Percentiles rank a stretch among this genome's conserved stretches.
These are phyloP conservation scores for Lipophrys pholis DNA, from an alignment of 2,113 vertebrate species.

Conservation along the genomic window DNA sequence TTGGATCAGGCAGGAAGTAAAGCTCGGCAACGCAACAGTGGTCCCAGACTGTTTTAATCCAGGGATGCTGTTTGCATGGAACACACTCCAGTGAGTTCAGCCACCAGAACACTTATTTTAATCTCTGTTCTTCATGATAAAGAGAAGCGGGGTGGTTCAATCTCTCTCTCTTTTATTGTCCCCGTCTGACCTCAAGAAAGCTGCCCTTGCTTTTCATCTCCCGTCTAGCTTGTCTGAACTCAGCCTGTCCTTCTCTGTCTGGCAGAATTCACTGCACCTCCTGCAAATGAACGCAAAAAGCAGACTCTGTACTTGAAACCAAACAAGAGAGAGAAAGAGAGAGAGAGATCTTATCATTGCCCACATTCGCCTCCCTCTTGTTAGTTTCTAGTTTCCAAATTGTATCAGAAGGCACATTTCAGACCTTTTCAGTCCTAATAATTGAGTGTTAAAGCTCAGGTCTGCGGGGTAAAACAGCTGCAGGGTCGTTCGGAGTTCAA, in stretches of 20 bases:
- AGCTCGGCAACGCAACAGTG: not conserved
- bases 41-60: constrained; percentile 5
- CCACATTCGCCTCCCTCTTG: constrained; percentile 5
- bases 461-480: constrained; percentile 1
- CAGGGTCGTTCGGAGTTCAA: not conserved
- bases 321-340: not conserved
- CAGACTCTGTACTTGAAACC: constrained; percentile 16
- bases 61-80: constrained; percentile 43
- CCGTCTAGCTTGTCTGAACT: constrained; percentile 44
- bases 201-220: constrained; percentile 63
- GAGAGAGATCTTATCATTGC: constrained; percentile 7
- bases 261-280: constrained; percentile 14
- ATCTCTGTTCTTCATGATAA: constrained; percentile 65
- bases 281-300: constrained; percentile 49
- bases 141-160: constrained; percentile 27
- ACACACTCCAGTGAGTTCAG: constrained; percentile 48
- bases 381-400: not conserved
- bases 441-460: constrained; percentile 14
- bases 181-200: constrained; percentile 49
- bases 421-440: constrained; percentile 36
- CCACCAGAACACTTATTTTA: constrained; percentile 27
- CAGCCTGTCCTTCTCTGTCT: constrained; percentile 4
- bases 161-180: constrained; percentile 57
- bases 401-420: constrained; percentile 4
- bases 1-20: constrained; percentile 7